Base-by-base conservation (phyloP, 2,113 vertebrate species). In the Dipodomys spectabilis region DNA sequence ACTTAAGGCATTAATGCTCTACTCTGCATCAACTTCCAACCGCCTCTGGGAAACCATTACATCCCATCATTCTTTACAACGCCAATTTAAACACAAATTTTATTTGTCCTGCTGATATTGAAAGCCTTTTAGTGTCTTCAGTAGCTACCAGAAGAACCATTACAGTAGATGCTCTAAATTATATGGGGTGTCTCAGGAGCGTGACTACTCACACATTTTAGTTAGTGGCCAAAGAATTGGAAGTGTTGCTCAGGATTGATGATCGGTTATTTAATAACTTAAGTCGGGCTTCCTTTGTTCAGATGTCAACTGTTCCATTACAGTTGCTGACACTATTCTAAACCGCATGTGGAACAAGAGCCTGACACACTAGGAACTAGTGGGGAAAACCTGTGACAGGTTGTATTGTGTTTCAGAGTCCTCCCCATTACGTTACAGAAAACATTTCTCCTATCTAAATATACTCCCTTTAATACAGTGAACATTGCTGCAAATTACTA, bases 121-220 rank as follows among this genome's bases (percentile, higher is more conserved):
- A 95, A 96, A 96, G n/a, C 65, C 79, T 92, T 95, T 95, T 88
- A 95, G 44, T 88, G 86, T 68, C 30, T 95, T 89, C 88, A 73
- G 0, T 73, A 93, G 72, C 30, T 65, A 77, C 75, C 67, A 71
- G 65, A 88, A 88, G 82, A 94, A 77, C 18, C 82, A 73, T 92
- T 88, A 73, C 11, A 81, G 86, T 73, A 78, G 74, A 86, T 73
- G 72, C 15, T 45, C 57, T 95, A 91, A 82, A 88, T 95, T 86
- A 84, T 32, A 72, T 91, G 77, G 45, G 22, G 15, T 39, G 92
- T 90, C 53, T 86, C 82, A 60, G 53, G 82, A 95, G 64, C 45
- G 74, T 82, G 22, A 68, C 65, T 57, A 39, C 82, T 81, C 45
- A 82, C 30, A 90, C 25, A 73, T 78, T 78, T 82, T 85, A 86